phyloP scores from a whole-genome alignment of 35 echinoderm and acorn worm genomes.

The Antedon bifida region DNA sequence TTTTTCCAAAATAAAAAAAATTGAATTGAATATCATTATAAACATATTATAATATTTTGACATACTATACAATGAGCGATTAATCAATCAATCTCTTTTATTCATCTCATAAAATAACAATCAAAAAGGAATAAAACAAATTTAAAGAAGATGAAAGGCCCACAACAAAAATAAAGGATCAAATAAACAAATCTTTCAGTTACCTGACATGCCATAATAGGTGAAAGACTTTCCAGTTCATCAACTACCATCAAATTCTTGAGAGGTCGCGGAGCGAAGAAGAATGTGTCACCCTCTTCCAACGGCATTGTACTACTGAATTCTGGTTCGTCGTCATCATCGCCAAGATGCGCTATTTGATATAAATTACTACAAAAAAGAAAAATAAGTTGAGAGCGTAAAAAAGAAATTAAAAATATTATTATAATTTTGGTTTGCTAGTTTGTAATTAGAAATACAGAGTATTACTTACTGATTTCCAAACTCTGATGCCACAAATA shows the following conservation, averaged over 20 bases:
- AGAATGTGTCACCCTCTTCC: slow-evolving; percentile 95
- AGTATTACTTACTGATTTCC: slow-evolving; percentile 86
- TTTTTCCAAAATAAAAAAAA: too few species aligned
- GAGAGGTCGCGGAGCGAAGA: slow-evolving; percentile 89
- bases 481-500: slow-evolving; percentile 84
- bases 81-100: too few species aligned
- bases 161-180: too few species aligned
- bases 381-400: neutral
- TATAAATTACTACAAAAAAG: slow-evolving; percentile 51
- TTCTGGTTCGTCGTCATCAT: slow-evolving; percentile 92
- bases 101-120: too few species aligned
- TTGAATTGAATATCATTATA: too few species aligned
- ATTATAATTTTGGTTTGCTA: too few species aligned
- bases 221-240: slow-evolving; percentile 82
- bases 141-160: too few species aligned
- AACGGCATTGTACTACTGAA: slow-evolving; percentile 94
- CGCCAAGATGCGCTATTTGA: slow-evolving; percentile 90
- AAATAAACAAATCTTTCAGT: too few species aligned
- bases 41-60: too few species aligned
- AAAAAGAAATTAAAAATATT: neutral
- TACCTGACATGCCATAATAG: slow-evolving; percentile 70
- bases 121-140: too few species aligned
- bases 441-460: too few species aligned
- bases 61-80: too few species aligned
- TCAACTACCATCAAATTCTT: slow-evolving; percentile 87